These are phyloP conservation scores for Drosophila niveifrons DNA, from an alignment of 2,888 invertebrate genomes.

Conservation along the genomic window DNA sequence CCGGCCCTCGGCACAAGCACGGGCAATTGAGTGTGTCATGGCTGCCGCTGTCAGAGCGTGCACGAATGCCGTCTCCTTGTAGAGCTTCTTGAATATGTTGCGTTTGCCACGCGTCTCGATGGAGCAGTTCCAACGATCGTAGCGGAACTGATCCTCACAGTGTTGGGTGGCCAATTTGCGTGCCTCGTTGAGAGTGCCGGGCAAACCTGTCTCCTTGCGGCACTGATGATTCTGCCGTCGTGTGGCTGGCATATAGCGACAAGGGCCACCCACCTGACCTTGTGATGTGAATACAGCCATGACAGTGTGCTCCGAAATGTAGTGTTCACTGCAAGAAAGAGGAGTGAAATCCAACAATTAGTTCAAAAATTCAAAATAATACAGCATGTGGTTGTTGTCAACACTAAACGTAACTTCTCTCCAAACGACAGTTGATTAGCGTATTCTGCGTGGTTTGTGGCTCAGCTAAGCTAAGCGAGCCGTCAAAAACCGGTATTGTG, in stretches of 20 bases:
- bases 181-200: slow-evolving; percentile 87
- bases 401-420: neutral
- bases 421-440: slow-evolving; percentile 12
- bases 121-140: slow-evolving; percentile 91
- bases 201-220: slow-evolving; percentile 87
- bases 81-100: slow-evolving; percentile 86
- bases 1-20: slow-evolving; percentile 90
- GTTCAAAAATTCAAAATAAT: neutral
- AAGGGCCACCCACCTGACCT: slow-evolving; percentile 86
- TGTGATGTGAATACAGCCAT: slow-evolving; percentile 85
- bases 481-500: neutral
- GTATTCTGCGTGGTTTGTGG: neutral
- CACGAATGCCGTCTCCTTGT: slow-evolving; percentile 88
- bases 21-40: slow-evolving; percentile 89
- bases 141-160: slow-evolving; percentile 89
- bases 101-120: slow-evolving; percentile 87
- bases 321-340: slow-evolving; percentile 80
- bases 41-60: slow-evolving; percentile 90
- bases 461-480: slow-evolving; percentile 33
- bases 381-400: slow-evolving; percentile 6
- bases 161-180: slow-evolving; percentile 87
- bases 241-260: slow-evolving; percentile 87
- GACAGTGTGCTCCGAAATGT: slow-evolving; percentile 84
- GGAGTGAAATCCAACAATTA: neutral
- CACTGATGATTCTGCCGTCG: slow-evolving; percentile 89